Evolutionary conservation across 2,888 invertebrate species (phyloP).

Genomic region (Zygogramma bicolorata): DNA sequence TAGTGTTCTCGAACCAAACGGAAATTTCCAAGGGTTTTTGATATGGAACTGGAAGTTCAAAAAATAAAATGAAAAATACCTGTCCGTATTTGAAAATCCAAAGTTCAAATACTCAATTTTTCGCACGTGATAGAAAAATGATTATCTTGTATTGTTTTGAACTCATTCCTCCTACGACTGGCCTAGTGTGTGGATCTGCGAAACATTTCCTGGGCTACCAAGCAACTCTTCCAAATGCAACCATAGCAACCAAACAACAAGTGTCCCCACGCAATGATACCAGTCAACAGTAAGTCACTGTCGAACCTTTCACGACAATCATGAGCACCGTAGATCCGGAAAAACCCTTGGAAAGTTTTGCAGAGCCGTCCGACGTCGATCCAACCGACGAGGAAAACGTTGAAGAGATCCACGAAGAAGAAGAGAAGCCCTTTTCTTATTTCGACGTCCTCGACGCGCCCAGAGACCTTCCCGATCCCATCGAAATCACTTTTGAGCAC

Average conservation of each 20-base stretch:
- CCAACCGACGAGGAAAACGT: neutral
- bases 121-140: too few species aligned
- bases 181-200: too few species aligned
- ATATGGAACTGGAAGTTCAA: too few species aligned
- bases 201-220: neutral
- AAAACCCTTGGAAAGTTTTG: neutral
- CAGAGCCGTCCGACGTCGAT: neutral
- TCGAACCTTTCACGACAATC: neutral
- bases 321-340: neutral
- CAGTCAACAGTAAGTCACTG: neutral
- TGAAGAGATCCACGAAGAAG: constrained; percentile 30
- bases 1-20: too few species aligned
- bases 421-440: constrained; percentile 57
- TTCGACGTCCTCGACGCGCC: constrained; percentile 61
- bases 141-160: too few species aligned
- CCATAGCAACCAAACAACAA: neutral
- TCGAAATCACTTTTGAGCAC: constrained; percentile 68
- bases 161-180: too few species aligned
- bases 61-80: too few species aligned
- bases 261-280: neutral
- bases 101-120: too few species aligned
- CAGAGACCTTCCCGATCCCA: constrained; percentile 58
- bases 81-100: too few species aligned
- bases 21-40: too few species aligned
- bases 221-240: too few species aligned